Evolutionary conservation across 2,113 vertebrate species (phyloP), one percentile per base, ranked within the genome.

Genomic region (Ailuropoda melanoleuca): DNA sequence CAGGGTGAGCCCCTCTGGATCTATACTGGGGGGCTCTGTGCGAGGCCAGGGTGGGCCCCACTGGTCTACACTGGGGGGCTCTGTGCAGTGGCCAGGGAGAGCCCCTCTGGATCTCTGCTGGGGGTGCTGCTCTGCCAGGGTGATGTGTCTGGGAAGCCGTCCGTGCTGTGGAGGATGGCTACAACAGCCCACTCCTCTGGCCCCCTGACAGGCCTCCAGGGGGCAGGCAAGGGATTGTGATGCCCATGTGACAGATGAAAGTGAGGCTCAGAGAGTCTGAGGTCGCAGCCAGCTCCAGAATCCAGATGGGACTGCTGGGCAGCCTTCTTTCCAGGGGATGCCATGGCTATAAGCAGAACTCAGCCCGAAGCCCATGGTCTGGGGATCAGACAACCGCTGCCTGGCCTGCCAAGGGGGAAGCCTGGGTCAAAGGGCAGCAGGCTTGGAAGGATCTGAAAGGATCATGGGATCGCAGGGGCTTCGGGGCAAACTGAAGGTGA

Each of bases 111-210:
- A 17, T 15, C 43, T 39, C 15, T 26, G 24, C 39, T 8, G 24
- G 23, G 12, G 72, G 8, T 46, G 13, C n/a, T 46, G 72, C 24
- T 26, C 39, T 29, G 72, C 70, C 70, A 13, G 13, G 24, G 72
- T 48, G 39, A 13, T 18, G 1, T 15, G 15, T 29, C 43, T 13
- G 10, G 53, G 37, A 6, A 77, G 55, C 55, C 24, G 13, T 10
- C 2, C 18, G 24, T 3, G 2, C 60, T 39, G 3, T 8, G 23
- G 58, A 6, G 34, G 34, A 31, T 15, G 7, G 6, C 5, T 3
- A 9, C 11, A 31, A 62, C 43, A 50, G 34, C 46, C 55, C 24
- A 1, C 62, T 7, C 9, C 31, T 72, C 56, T 3, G 31, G 46
- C 39, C 72, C 72, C 48, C 5, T 4, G 21, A 62, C 31, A 1